Evolutionary conservation across 2,888 invertebrate species (phyloP), one percentile per base, ranked within the genome.

Genomic region (Hypselothyrea guttata): DNA sequence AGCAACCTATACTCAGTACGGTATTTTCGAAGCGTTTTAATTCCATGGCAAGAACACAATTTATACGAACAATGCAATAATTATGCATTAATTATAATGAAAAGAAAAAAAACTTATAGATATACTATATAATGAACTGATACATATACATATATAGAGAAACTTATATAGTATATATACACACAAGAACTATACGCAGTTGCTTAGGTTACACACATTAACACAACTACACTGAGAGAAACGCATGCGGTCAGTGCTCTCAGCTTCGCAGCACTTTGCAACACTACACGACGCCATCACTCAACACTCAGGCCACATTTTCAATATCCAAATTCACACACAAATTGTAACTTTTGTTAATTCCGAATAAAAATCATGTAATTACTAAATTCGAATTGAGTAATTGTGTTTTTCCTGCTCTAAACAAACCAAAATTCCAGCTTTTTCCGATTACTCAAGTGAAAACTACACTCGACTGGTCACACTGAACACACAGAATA

Each of bases 101-200:
- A 60, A 49, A 66, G 73, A 5, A 22, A 5, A 22, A 60, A 49
- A 66, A 75, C 61, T 73, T 64, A 69, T 68, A 70, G 58, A 68
- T 69, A 56, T 70, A 67, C 67, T 70, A 72, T 75, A 73, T 79
- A 82, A 75, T 78, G 78, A 79, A 79, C 82, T 82, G 83, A 82
- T 82, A 75, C 73, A 75, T 78, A 82, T 78, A 75, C 52, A 77
- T 58, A 81, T 53, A 70, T 55, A 67, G 72, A 65, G 44, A 38
- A 38, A 38, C 38, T 22, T 34, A 54, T 38, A 45, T 35, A 54
- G 22, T 11, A 71, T 60, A 71, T 42, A 49, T 58, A 61, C 38
- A 66, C 46, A 65, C 42, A 66, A 9, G 53, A 53, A 69, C 46
- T 45, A 38, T 49, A 41, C 22, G 13, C 60, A 58, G 69, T 71